Percentiles rank a stretch among this genome's conserved stretches.
These are phyloP conservation scores for Luperina nickerlii DNA, from an alignment of 2,888 invertebrate genomes.

Conservation along the genomic window DNA sequence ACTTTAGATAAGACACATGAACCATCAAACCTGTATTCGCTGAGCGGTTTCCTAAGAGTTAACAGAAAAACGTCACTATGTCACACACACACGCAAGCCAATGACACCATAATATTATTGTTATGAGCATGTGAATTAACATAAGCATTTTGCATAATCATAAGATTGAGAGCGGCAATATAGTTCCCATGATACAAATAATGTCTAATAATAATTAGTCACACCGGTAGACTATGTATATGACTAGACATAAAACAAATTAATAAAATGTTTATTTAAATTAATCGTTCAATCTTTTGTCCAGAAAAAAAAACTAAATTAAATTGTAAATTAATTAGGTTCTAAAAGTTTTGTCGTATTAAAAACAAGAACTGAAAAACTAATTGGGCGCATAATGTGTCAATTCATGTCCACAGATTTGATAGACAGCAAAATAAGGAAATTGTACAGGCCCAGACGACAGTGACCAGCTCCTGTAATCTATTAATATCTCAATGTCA, in stretches of 20 bases:
- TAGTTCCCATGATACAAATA: slow-evolving; percentile 39
- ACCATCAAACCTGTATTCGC: slow-evolving; percentile 1
- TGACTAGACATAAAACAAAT: slow-evolving; percentile 16
- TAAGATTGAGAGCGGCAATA: not conserved
- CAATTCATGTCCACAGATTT: not conserved
- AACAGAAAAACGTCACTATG: slow-evolving; percentile 42
- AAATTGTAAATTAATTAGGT: slow-evolving; percentile 1
- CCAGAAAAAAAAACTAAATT: no score
- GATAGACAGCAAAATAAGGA: not conserved
- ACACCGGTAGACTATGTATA: slow-evolving; percentile 1
- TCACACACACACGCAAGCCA: slow-evolving; percentile 11
- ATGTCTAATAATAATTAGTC: slow-evolving; percentile 22
- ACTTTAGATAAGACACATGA: not conserved
- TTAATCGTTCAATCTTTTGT: no score
- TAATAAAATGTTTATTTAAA: no score
- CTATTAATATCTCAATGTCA: no score
- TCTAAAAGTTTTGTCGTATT: not conserved
- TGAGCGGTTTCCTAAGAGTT: slow-evolving; percentile 26
- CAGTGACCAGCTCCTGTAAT: no score
- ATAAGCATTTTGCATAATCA: no score
- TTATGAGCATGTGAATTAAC: slow-evolving; percentile 18
- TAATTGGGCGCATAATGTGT: not conserved
- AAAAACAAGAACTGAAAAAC: not conserved
- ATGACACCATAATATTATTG: slow-evolving; percentile 9
- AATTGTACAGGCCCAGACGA: not conserved